Percentiles rank a stretch among this genome's conserved stretches.
phyloP scores from a whole-genome alignment of 2,888 invertebrate species.

The Eudemis profundana region DNA sequence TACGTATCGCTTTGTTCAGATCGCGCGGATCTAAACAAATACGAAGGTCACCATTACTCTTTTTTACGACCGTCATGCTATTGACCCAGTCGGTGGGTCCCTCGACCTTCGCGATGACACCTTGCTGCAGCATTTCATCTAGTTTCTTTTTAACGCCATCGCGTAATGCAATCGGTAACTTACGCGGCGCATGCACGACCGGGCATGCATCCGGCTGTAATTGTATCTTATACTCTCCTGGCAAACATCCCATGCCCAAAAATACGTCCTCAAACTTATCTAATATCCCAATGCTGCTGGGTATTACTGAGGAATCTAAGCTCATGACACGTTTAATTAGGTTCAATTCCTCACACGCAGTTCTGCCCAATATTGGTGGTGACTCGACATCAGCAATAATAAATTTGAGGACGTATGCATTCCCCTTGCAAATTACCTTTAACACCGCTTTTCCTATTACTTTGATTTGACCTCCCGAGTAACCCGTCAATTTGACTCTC shows the following conservation, averaged over 20 bases:
- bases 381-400: constrained; percentile 5
- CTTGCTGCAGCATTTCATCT: background rate
- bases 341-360: constrained; percentile 8
- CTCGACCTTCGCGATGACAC: background rate
- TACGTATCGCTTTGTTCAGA: no score
- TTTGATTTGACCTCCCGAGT: constrained; percentile 2
- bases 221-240: constrained; percentile 7
- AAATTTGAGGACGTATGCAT: constrained; percentile 3
- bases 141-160: background rate
- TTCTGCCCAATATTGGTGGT: constrained; percentile 1
- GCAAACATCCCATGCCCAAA: constrained; percentile 9
- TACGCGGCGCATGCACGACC: constrained; percentile 17
- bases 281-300: background rate
- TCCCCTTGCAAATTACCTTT: background rate
- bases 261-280: constrained; percentile 9
- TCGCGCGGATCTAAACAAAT: no score
- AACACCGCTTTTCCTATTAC: constrained; percentile 4
- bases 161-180: constrained; percentile 2
- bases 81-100: no score
- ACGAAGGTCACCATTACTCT: no score
- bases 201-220: background rate
- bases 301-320: background rate
- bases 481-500: background rate
- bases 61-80: no score
- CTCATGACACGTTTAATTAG: constrained; percentile 7